A percentile compares a stretch with the other conserved stretches of the same genome.
Conservation (phyloP, 1,140 invertebrate species). For the Riptortus pedestris region DNA sequence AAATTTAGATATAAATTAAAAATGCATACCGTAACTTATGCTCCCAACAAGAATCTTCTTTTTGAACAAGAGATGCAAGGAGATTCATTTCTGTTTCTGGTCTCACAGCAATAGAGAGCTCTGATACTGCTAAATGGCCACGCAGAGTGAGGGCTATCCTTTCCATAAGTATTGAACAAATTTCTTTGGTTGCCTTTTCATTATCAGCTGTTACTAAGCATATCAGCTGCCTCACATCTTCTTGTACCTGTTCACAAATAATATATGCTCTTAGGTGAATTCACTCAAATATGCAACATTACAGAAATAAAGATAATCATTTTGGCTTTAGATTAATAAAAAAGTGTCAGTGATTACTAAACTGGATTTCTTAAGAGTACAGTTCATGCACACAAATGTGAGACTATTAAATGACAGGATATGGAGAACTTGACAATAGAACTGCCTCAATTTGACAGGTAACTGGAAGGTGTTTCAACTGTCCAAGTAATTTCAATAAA, state of each 20-base stretch:
- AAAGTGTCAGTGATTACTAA: too few species aligned
- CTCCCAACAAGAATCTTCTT: slow-evolving; percentile 93
- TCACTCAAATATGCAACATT: too few species aligned
- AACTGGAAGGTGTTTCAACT: too few species aligned
- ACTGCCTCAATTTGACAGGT: too few species aligned
- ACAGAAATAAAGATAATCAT: too few species aligned
- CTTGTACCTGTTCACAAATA: slow-evolving; percentile 49
- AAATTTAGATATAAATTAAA: too few species aligned
- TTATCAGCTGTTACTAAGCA: slow-evolving; percentile 87
- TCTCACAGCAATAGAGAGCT: slow-evolving; percentile 63
- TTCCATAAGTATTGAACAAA: slow-evolving; percentile 70
- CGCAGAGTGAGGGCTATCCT: slow-evolving; percentile 66
- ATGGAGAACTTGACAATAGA: too few species aligned
- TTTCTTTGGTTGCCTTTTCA: slow-evolving; percentile 70
- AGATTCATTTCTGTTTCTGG: slow-evolving; percentile 87
- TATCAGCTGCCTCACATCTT: slow-evolving; percentile 75
- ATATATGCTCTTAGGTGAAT: neutral
- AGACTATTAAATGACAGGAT: too few species aligned
- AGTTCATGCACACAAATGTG: too few species aligned
- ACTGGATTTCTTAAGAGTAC: too few species aligned
- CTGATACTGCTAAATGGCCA: slow-evolving; percentile 52
- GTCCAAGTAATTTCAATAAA: too few species aligned
- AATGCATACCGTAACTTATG: slow-evolving; percentile 65
- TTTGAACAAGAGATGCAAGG: slow-evolving; percentile 74
- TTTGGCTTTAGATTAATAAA: too few species aligned